phyloP scores from a whole-genome alignment of 2,888 invertebrate species.

The Unio delphinus region DNA sequence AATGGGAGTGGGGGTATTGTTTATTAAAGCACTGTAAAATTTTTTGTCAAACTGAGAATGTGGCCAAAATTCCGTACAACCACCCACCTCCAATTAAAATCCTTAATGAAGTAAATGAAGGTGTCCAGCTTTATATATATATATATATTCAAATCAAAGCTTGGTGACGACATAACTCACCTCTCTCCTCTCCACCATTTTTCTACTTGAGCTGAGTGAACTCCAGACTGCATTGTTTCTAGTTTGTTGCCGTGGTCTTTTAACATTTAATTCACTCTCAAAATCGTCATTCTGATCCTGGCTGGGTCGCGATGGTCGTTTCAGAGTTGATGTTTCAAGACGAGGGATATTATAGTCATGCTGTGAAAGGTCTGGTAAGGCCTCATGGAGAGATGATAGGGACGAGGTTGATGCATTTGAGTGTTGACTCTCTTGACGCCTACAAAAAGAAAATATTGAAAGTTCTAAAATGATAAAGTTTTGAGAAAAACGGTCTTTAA shows the following conservation, averaged over 20 bases:
- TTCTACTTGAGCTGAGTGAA: slow-evolving; percentile 49
- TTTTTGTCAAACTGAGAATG: too few species aligned
- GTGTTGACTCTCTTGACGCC: slow-evolving; percentile 60
- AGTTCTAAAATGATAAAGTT: too few species aligned
- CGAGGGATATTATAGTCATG: slow-evolving; percentile 40
- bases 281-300: slow-evolving; percentile 21
- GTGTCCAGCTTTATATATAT: too few species aligned
- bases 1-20: too few species aligned
- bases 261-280: slow-evolving; percentile 13
- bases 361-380: slow-evolving; percentile 49
- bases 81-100: too few species aligned
- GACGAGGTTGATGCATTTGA: slow-evolving; percentile 56
- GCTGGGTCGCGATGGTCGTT: slow-evolving; percentile 35
- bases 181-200: slow-evolving; percentile 6
- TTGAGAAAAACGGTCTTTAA: too few species aligned
- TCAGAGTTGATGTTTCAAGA: slow-evolving; percentile 40
- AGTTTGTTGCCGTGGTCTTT: slow-evolving; percentile 24
- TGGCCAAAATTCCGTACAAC: too few species aligned
- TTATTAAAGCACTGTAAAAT: too few species aligned
- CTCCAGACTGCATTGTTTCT: slow-evolving; percentile 51
- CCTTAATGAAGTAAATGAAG: too few species aligned
- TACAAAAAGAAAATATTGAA: slow-evolving; percentile 18
- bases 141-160: too few species aligned
- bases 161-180: background rate
- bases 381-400: slow-evolving; percentile 46